phyloP scores from a whole-genome alignment of 1,140 invertebrate species.

The Chironomus tepperi region DNA sequence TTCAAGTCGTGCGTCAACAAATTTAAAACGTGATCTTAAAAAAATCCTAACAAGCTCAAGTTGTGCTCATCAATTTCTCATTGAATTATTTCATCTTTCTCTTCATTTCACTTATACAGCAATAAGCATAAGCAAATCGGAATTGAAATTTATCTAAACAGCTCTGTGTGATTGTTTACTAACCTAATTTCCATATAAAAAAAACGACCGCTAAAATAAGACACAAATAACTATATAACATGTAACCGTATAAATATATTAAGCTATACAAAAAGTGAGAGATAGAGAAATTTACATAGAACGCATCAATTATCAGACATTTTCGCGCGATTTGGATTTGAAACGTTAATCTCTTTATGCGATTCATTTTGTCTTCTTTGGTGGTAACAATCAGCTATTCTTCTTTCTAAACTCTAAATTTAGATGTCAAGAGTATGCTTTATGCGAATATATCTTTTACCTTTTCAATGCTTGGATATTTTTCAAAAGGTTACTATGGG shows the following conservation, averaged over 20 bases:
- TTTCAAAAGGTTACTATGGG: too few species aligned
- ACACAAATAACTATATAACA: neutral
- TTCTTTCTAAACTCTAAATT: too few species aligned
- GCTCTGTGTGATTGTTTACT: neutral
- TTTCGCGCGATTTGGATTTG: neutral
- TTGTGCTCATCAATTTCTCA: neutral
- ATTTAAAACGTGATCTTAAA: neutral
- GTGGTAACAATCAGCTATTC: too few species aligned
- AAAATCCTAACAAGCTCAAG: too few species aligned
- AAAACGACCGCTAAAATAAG: neutral
- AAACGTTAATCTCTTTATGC: too few species aligned
- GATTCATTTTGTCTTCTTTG: too few species aligned
- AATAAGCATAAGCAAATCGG: neutral
- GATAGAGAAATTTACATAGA: neutral
- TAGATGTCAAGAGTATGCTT: too few species aligned
- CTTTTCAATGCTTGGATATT: too few species aligned
- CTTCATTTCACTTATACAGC: neutral
- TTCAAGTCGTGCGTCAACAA: neutral
- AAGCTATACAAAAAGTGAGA: neutral
- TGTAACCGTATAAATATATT: neutral
- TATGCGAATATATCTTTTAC: too few species aligned
- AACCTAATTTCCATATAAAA: neutral
- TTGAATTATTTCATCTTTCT: neutral
- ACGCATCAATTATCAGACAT: neutral
- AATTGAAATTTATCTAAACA: neutral